Conservation (phyloP, 2,888 invertebrate genomes). For the Lordiphosa andalusiaca region DNA sequence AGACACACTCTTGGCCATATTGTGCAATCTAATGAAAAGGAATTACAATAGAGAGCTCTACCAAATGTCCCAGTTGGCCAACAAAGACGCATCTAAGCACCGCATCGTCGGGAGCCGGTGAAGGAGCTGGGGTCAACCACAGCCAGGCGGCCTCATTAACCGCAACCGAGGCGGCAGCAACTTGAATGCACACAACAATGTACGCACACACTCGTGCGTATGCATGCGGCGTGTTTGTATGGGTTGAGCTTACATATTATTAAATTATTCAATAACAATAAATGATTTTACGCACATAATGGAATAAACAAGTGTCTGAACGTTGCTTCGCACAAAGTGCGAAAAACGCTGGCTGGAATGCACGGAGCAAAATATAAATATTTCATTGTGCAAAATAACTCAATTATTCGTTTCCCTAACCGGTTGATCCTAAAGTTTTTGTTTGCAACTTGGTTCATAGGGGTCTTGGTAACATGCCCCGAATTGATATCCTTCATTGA, state of each 20-base stretch:
- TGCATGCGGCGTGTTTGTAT: background rate
- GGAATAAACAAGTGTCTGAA: conserved; percentile 44
- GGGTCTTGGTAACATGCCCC: too few species aligned
- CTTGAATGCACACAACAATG: conserved; percentile 37
- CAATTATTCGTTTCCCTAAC: too few species aligned
- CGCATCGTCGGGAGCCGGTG: background rate
- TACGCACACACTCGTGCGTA: too few species aligned
- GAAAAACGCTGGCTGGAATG: conserved; percentile 37
- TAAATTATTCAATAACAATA: conserved; percentile 68
- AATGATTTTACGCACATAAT: conserved; percentile 53
- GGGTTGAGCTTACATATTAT: conserved; percentile 36
- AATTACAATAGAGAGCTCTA: conserved; percentile 31
- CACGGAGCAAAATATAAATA: conserved; percentile 41
- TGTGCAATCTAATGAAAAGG: conserved; percentile 63
- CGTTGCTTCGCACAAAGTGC: conserved; percentile 36
- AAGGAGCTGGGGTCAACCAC: conserved; percentile 23
- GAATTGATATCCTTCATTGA: too few species aligned
- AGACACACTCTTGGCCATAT: conserved; percentile 22
- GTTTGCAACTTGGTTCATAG: too few species aligned
- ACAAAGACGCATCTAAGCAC: conserved; percentile 27
- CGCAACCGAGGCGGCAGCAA: conserved; percentile 44
- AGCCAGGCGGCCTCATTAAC: conserved; percentile 54
- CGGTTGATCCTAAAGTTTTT: too few species aligned
- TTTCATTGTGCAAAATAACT: too few species aligned
- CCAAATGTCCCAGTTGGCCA: conserved; percentile 43